phyloP scores from a whole-genome alignment of 2,113 vertebrate genomes.

The Chauna torquata region DNA sequence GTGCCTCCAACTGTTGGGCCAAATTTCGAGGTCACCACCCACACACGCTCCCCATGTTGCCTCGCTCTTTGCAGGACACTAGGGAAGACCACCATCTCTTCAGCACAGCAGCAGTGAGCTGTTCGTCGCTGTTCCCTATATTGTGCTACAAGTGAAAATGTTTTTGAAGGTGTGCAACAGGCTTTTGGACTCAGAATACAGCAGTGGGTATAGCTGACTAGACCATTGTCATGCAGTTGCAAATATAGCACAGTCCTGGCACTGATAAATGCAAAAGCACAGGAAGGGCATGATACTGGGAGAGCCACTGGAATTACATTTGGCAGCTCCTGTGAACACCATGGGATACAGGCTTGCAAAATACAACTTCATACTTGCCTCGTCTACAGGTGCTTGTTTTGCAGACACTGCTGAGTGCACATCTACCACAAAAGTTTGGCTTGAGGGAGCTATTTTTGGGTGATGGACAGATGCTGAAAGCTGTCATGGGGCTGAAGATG shows the following conservation, averaged over 20 bases:
- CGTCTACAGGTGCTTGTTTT: not conserved
- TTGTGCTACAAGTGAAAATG: fast-evolving
- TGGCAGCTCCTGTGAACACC: not conserved
- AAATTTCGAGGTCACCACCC: not conserved
- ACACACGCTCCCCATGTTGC: not conserved
- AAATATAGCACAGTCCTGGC: not conserved
- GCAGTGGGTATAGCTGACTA: not conserved
- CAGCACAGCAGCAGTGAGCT: not conserved
- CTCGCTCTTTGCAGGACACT: not conserved
- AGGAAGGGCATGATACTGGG: not conserved
- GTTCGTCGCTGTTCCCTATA: not conserved
- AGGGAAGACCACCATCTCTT: not conserved
- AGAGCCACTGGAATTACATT: not conserved
- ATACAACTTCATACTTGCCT: not conserved
- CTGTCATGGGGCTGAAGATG: not conserved
- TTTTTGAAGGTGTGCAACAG: not conserved
- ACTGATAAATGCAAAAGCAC: not conserved
- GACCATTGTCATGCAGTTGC: fast-evolving
- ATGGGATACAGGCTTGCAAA: not conserved
- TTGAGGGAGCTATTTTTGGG: not conserved
- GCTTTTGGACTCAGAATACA: not conserved
- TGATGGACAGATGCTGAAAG: not conserved
- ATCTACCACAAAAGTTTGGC: not conserved
- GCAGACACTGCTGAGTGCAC: not conserved
- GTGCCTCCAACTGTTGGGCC: not conserved